Evolutionary conservation across 2,888 invertebrate species (phyloP).

Genomic region (Agrotis puta): DNA sequence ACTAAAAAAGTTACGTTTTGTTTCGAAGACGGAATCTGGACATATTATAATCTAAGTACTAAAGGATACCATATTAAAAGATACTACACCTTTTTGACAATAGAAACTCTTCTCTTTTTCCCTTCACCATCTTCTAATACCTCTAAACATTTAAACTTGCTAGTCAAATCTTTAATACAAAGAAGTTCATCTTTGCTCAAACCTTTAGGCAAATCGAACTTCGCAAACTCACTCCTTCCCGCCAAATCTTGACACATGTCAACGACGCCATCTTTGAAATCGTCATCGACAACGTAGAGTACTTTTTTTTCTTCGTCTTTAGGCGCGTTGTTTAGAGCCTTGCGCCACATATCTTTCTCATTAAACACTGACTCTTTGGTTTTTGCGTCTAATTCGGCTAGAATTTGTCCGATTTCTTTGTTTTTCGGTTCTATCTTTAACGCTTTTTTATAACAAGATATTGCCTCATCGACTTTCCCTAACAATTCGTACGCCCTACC

Average conservation of each 20-base stretch:
- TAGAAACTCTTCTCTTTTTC: slow-evolving; percentile 74
- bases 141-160: slow-evolving; percentile 73
- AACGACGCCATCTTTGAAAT: slow-evolving; percentile 77
- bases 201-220: slow-evolving; percentile 80
- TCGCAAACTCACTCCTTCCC: slow-evolving; percentile 74
- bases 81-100: slow-evolving; percentile 72
- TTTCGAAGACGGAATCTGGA: too few species aligned
- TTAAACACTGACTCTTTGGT: slow-evolving; percentile 67
- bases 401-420: slow-evolving; percentile 80
- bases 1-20: too few species aligned
- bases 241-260: slow-evolving; percentile 83
- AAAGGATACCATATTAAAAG: too few species aligned
- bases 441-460: slow-evolving; percentile 82
- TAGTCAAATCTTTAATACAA: slow-evolving; percentile 77
- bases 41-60: too few species aligned
- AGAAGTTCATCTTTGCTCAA: slow-evolving; percentile 76
- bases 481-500: slow-evolving; percentile 80
- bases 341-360: slow-evolving; percentile 83
- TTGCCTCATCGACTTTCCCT: slow-evolving; percentile 77
- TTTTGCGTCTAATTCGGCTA: slow-evolving; percentile 77
- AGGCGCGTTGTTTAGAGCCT: slow-evolving; percentile 74
- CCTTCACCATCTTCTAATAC: slow-evolving; percentile 77
- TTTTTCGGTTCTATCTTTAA: slow-evolving; percentile 85
- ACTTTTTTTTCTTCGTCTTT: slow-evolving; percentile 68
- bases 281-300: slow-evolving; percentile 78